Evolutionary conservation across 2,888 invertebrate species (phyloP).

Genomic region (Brachypalpus laphriformis): DNA sequence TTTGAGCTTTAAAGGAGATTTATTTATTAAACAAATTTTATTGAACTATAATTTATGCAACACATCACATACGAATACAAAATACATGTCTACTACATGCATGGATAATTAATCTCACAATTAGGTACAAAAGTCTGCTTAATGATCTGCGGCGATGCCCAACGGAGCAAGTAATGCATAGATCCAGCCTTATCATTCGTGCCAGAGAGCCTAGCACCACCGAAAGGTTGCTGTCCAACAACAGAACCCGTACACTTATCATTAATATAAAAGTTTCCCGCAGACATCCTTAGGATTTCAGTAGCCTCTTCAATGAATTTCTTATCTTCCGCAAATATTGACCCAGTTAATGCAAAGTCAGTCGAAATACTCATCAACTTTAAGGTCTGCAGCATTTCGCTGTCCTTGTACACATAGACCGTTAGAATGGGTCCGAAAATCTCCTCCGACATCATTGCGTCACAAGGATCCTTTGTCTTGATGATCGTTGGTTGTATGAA

Average conservation of each 20-base stretch:
- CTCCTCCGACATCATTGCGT: slow-evolving; percentile 94
- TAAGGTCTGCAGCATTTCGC: slow-evolving; percentile 86
- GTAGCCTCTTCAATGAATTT: slow-evolving; percentile 88
- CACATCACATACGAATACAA: not conserved
- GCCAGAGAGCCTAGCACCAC: slow-evolving; percentile 96
- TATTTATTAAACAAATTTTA: too few relatives aligned
- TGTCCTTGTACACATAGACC: slow-evolving; percentile 94
- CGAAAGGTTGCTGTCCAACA: slow-evolving; percentile 99
- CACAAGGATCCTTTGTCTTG: slow-evolving; percentile 90
- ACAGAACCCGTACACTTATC: slow-evolving; percentile 99
- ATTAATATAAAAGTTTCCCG: slow-evolving; percentile 98
- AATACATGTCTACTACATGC: slow-evolving; percentile 85
- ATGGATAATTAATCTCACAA: slow-evolving; percentile 91
- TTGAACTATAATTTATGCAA: not conserved
- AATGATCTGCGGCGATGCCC: slow-evolving; percentile 95
- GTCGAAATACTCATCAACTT: slow-evolving; percentile 89
- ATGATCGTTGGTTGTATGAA: slow-evolving; percentile 97
- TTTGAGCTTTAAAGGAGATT: too few relatives aligned
- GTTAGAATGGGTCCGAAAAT: slow-evolving; percentile 97
- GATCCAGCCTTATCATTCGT: slow-evolving; percentile 99
- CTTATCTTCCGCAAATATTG: slow-evolving; percentile 93
- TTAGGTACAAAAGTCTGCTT: slow-evolving; percentile 95
- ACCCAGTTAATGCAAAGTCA: slow-evolving; percentile 96
- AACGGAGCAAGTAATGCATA: slow-evolving; percentile 94
- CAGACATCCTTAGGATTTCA: slow-evolving; percentile 91